Evolutionary conservation across 2,113 vertebrate species (phyloP).

Genomic region (Gracilinanus agilis): DNA sequence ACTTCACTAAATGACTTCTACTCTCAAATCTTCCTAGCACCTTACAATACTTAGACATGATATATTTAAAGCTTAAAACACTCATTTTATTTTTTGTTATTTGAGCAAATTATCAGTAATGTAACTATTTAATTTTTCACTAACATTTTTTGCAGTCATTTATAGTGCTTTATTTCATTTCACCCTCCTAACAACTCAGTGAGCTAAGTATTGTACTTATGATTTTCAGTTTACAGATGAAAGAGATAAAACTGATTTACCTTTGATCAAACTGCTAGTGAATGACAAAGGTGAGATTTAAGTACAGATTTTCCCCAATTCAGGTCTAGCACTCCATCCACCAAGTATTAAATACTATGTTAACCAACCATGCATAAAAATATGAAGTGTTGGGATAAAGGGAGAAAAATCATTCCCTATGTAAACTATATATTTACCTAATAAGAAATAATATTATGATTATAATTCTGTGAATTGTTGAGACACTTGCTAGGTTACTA

Average conservation of each 20-base stretch:
- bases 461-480: constrained; percentile 21
- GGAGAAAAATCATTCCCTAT: constrained; percentile 23
- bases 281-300: background rate
- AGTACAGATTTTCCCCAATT: background rate
- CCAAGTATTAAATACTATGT: background rate
- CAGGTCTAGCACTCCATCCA: background rate
- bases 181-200: background rate
- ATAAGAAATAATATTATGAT: constrained; percentile 41
- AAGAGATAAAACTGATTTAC: background rate
- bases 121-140: background rate
- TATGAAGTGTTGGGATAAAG: background rate
- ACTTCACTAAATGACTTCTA: too few relatives aligned
- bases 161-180: background rate
- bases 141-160: background rate
- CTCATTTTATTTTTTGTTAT: background rate
- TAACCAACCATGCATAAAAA: background rate
- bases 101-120: background rate
- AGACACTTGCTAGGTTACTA: constrained; percentile 37
- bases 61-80: background rate
- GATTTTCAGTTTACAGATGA: background rate
- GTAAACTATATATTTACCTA: constrained; percentile 5
- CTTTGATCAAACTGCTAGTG: background rate
- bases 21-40: background rate
- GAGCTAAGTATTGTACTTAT: background rate
- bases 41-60: background rate